phyloP scores from a whole-genome alignment of 2,797 vertebrate genomes.

The Gymnothorax reevesii region DNA sequence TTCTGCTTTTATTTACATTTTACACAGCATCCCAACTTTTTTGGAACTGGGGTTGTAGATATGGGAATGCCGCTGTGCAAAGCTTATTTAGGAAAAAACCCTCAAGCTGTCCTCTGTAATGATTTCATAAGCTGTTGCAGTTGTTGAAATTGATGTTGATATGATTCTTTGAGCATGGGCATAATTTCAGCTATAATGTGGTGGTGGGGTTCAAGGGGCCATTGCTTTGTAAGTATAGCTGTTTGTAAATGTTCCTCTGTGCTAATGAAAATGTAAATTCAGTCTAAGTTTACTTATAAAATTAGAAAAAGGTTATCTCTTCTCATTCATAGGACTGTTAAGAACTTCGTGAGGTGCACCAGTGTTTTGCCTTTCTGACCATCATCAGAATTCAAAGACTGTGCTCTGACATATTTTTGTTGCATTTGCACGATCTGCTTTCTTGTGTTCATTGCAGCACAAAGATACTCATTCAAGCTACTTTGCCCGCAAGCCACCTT shows the following conservation, averaged over 20 bases:
- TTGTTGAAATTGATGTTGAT: background rate
- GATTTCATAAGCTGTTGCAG: background rate
- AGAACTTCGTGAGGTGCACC: background rate
- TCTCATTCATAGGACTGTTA: background rate
- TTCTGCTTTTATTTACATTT: too few species aligned
- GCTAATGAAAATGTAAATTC: background rate
- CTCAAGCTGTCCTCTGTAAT: background rate
- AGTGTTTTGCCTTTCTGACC: background rate
- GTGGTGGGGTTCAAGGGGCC: too few species aligned
- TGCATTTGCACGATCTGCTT: background rate
- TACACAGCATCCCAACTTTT: too few species aligned
- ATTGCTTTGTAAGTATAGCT: too few species aligned
- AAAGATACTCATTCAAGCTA: background rate
- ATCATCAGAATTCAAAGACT: background rate
- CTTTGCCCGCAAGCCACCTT: background rate
- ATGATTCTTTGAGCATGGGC: background rate
- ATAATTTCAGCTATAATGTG: too few species aligned
- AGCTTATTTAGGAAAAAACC: constrained; percentile 7
- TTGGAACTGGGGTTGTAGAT: background rate
- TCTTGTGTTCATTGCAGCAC: background rate
- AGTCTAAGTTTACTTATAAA: background rate
- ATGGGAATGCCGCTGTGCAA: constrained; percentile 12
- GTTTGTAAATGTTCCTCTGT: too few species aligned
- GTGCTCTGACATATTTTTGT: background rate
- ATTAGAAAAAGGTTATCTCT: background rate